Conservation (phyloP, 1,140 invertebrate genomes). For the Trichomalopsis sarcophagae region DNA sequence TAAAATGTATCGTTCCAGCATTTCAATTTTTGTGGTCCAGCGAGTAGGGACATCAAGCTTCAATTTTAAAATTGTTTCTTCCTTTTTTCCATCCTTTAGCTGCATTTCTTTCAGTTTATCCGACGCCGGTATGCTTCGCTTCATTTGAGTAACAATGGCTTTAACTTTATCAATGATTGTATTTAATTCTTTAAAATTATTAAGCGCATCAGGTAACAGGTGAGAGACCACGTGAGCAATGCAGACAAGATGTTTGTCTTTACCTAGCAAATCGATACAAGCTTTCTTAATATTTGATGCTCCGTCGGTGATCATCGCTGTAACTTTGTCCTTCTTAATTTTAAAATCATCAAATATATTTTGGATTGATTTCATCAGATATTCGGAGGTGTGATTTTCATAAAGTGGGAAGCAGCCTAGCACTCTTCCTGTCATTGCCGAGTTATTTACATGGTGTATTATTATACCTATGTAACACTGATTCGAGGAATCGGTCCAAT, state of each 20-base stretch:
- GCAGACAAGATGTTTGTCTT: no score
- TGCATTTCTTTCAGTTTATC: constrained; percentile 10
- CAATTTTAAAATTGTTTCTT: no score
- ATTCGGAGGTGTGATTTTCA: neutral
- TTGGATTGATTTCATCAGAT: neutral
- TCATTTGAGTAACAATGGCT: neutral
- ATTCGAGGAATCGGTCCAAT: neutral
- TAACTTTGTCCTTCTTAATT: no score
- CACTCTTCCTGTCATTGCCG: neutral
- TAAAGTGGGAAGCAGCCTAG: neutral
- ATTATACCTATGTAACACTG: neutral
- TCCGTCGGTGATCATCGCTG: no score
- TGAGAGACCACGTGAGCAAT: no score
- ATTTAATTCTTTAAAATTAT: no score
- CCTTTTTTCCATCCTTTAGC: neutral
- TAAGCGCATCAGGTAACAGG: no score
- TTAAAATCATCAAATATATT: neutral
- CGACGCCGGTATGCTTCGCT: neutral
- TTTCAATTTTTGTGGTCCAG: neutral
- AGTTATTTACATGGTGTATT: neutral
- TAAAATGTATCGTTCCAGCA: neutral
- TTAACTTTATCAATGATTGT: no score
- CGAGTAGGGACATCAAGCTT: no score
- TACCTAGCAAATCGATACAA: no score
- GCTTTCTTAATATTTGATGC: no score